Base-by-base conservation (phyloP, 1,140 invertebrate species). In the Drosophila nigromelanica region DNA sequence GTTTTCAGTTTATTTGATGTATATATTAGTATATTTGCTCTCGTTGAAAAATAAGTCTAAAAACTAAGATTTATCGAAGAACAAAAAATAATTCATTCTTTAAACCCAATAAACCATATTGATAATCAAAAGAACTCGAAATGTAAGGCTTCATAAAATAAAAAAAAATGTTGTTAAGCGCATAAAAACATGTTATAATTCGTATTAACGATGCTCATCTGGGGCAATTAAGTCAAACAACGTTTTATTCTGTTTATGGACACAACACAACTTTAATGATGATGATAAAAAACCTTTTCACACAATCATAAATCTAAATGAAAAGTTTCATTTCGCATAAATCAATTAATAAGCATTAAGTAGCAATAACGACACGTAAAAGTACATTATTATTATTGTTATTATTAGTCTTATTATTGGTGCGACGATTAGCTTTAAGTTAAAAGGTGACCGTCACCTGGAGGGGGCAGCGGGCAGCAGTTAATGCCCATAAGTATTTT, bases 261-360 rank as follows among this genome's bases (percentile, higher is more conserved):
- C 11, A 47, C 12, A 27, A 47, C 24, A 47, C n/a, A 27, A 40
- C 12, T n/a, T 14, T n/a, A 40, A n/a, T 18, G 42, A 15, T 27
- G 54, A 27, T 39, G 37, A 62, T 81, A 80, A 86, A 86, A 72
- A 76, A 78, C 78, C 82, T 87, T 86, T 89, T 87, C 79, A 87
- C 81, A 86, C 76, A 76, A 27, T 67, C 81, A 86, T 86, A 86
- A 86, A 86, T 86, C 78, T 78, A 52, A 73, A 62, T 69, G 60
- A 82, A 82, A 69, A 43, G 42, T 78, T 47, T 55, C 15, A 27
- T 59, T 67, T 67, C 55, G 59, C 60, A 81, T 86, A 80, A 78
- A 75, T 77, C 68, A 68, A 82, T 86, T 87, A 78, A 82, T 82
- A 76, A 79, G 76, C 61, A 72, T 73, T 78, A 73, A 64, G 58